Base-by-base conservation (phyloP, 2,797 vertebrate species). In the Fundulus diaphanus region DNA sequence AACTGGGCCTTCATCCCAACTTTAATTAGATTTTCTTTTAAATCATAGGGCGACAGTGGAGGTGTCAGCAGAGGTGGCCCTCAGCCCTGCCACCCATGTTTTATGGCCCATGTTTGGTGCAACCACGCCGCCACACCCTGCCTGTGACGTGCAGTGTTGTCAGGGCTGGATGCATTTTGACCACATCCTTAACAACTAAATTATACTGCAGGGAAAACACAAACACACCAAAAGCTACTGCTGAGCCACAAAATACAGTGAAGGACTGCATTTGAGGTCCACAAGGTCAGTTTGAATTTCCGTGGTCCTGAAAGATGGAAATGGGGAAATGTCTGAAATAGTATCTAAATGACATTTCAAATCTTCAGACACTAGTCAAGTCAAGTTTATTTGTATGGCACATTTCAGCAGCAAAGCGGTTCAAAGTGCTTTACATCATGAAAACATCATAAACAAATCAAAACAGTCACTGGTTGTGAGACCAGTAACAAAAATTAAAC, bases 121-220 rank as follows among this genome's bases (percentile, higher is more conserved):
- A 68, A 44, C 12, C 67, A 2, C 37, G 33, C 22, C 1, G 24
- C 82, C 81, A 75, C 87, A 72, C 81, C 86, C 82, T 42, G 29
- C 33, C 27, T 12, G 13, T 70, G 81, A 83, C 31, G 59, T 69
- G 42, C 51, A 74, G 49, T 33, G 76, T 71, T 69, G 63, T 84
- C 71, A 69, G 37, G 27, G 56, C 78, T 78, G 82, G 73, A 70
- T 83, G 49, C 33, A 52, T 52, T 61, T 46, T 31, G 54, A 89
- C 86, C 87, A 85, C 88, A 87, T 87, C 87, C 89, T 82, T 76
- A 82, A 82, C 82, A 74, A 85, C 87, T 84, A 61, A 81, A 86
- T 68, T 78, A 84, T 61, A 81, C 70, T n/a, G 76, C n/a, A 2
- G 22, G 40, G 46, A 77, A 87, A 85, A 77, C 52, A 73, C 82